A percentile compares a stretch with the other conserved stretches of the same genome.
Conservation (phyloP, 2,113 vertebrate genomes). For the Trogon surrucura region DNA sequence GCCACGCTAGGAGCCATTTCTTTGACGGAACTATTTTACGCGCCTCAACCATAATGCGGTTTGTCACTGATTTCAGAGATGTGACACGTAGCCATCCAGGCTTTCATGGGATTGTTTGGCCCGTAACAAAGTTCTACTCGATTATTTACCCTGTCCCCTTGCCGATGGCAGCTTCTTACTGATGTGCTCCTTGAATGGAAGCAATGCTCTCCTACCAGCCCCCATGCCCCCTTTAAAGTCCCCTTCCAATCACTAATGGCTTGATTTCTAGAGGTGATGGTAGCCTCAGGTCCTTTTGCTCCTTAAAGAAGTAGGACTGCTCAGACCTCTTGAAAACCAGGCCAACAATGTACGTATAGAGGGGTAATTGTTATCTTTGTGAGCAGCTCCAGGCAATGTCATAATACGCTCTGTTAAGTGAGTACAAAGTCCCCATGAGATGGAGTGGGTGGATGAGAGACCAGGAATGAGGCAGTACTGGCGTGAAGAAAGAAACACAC, state of each 20-base stretch:
- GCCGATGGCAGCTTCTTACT: not conserved
- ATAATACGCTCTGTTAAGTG: not conserved
- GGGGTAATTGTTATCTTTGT: not conserved
- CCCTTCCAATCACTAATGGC: not conserved
- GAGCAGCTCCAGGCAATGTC: not conserved
- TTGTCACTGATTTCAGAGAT: slow-evolving; percentile 37
- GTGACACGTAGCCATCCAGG: not conserved
- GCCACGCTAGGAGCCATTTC: not conserved
- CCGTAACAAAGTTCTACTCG: not conserved
- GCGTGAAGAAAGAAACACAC: not conserved
- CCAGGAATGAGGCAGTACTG: not conserved
- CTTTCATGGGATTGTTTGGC: not conserved
- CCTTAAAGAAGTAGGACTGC: not conserved
- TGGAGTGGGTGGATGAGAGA: not conserved
- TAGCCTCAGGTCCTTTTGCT: not conserved
- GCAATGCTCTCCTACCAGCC: not conserved
- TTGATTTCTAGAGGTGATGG: not conserved
- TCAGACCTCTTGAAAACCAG: not conserved
- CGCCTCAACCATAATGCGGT: not conserved
- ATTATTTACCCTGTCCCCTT: not conserved
- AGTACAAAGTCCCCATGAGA: not conserved
- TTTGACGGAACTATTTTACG: slow-evolving; percentile 6
- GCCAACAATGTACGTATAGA: not conserved
- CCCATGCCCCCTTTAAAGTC: not conserved
- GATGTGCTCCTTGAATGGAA: not conserved